phyloP scores from a whole-genome alignment of 2,113 vertebrate genomes.

The Cottus gobio region DNA sequence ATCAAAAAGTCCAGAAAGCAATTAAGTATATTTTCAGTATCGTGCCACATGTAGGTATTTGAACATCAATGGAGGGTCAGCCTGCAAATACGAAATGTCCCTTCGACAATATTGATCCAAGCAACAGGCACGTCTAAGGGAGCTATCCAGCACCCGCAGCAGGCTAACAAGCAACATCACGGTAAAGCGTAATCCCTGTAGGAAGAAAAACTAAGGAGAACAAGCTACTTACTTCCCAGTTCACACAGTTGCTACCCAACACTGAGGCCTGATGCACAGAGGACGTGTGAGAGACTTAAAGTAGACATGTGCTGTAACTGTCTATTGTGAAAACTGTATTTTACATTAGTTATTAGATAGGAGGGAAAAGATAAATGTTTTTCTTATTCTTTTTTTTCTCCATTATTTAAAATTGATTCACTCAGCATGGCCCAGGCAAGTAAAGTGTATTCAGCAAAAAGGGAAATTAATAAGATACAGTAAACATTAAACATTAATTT shows the following conservation, averaged over 20 bases:
- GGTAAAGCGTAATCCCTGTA: slow-evolving; percentile 1
- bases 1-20: slow-evolving; percentile 29
- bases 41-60: neutral
- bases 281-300: neutral
- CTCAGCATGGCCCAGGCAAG: slow-evolving; percentile 31
- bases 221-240: neutral
- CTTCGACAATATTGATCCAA: slow-evolving; percentile 30
- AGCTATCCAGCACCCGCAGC: slow-evolving; percentile 4
- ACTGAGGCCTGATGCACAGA: neutral
- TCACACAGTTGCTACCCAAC: neutral
- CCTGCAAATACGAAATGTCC: neutral
- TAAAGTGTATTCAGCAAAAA: slow-evolving; percentile 58
- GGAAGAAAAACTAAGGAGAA: neutral
- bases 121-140: slow-evolving; percentile 21
- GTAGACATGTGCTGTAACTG: neutral
- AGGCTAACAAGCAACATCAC: slow-evolving; percentile 26
- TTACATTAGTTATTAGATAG: slow-evolving; percentile 11
- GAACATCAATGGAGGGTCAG: slow-evolving; percentile 1
- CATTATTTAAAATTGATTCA: slow-evolving; percentile 24
- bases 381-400: neutral
- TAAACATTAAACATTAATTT: slow-evolving; percentile 75
- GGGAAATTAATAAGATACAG: slow-evolving; percentile 68
- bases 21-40: slow-evolving; percentile 23
- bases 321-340: neutral
- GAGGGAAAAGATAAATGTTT: slow-evolving; percentile 17